A percentile compares a stretch with the other conserved stretches of the same genome.
Conservation (phyloP, 2,797 vertebrate genomes). For the Myioborus melanocephalus region DNA sequence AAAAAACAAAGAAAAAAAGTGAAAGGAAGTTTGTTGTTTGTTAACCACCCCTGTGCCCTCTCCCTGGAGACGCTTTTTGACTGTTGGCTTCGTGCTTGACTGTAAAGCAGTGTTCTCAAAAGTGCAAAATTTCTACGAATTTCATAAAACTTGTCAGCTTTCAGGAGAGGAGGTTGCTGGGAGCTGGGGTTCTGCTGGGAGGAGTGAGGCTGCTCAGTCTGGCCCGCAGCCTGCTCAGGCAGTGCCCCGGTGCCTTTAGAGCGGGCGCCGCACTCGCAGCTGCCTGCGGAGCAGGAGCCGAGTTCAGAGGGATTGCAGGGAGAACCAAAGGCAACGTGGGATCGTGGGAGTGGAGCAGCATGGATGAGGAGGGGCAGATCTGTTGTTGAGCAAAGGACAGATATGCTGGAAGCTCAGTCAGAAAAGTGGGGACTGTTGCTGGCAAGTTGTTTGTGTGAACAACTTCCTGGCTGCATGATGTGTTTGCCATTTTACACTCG, state of each 20-base stretch:
- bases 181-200: neutral
- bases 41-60: rapidly evolving
- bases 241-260: rapidly evolving
- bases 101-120: neutral
- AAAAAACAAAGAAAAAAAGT: neutral
- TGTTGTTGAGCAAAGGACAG: neutral
- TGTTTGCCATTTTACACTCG: neutral
- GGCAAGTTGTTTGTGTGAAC: neutral
- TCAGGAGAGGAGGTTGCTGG: neutral
- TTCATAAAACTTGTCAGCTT: neutral
- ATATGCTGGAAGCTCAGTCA: neutral
- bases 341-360: neutral
- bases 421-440: neutral
- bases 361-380: neutral
- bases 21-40: neutral
- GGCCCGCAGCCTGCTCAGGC: neutral
- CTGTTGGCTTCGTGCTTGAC: neutral
- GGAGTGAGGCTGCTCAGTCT: rapidly evolving
- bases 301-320: neutral
- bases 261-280: rapidly evolving
- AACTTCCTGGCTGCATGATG: neutral
- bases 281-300: neutral
- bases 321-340: rapidly evolving
- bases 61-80: neutral
- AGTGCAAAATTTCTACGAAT: neutral